Evolutionary conservation across 1,140 invertebrate species (phyloP), one percentile per base, ranked within the genome.

Genomic region (Lordiphosa collinella): DNA sequence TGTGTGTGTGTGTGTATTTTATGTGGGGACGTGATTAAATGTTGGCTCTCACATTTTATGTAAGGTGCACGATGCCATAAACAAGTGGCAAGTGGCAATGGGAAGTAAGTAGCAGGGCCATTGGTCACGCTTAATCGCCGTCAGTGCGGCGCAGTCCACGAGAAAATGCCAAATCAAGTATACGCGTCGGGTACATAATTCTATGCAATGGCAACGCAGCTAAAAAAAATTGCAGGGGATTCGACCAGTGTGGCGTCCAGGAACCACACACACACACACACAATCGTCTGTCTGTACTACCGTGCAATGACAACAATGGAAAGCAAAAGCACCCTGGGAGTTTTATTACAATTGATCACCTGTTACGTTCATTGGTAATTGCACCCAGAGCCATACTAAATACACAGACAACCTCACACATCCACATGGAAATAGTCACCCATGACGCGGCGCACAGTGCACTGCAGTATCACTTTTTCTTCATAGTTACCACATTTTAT

Each of bases 281-380:
- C 40, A 48, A 38, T 10, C 18, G 43, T n/a, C 12, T 40, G 10
- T n/a, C 3, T 22, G 3, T 18, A 34, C 34, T 61, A 63, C 63
- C 18, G 18, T 22, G 61, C 69, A 72, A 78, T 79, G 85, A 56
- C 80, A 84, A 74, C 85, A 87, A 74, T 87, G 86, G 84, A 87
- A 78, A 84, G 80, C 73, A 78, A 87, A 87, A 86, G 73, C 76
- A 88, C 67, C 86, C 80, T 88, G 86, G 80, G 86, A 88, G 86
- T 87, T 88, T 88, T 87, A 88, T 88, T 88, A 88, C 86, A 88
- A 88, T 88, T 88, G 86, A 88, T 88, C 86, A 88, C 86, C 86
- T 88, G 86, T 88, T 88, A 87, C 86, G 70, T 82, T 86, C 68
- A 87, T 87, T 88, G 86, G 86, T 88, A 88, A 88, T 88, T 88